phyloP scores from a whole-genome alignment of 2,888 invertebrate genomes.

The Schrankia costaestrigalis region DNA sequence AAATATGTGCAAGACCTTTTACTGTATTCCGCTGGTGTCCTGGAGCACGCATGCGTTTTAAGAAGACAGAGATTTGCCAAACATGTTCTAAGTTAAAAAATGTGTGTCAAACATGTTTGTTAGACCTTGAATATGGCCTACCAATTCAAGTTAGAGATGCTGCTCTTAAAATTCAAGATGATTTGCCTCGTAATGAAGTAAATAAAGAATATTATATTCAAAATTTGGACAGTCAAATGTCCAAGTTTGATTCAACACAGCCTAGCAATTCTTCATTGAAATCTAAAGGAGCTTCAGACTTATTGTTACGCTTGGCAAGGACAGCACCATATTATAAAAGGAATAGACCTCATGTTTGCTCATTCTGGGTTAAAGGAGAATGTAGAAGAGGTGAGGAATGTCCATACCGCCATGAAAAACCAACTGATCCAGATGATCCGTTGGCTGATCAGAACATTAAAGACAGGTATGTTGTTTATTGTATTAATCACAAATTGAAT shows the following conservation, averaged over 20 bases:
- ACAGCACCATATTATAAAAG: slow-evolving; percentile 97
- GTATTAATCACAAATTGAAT: no score
- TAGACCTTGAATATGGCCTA: slow-evolving; percentile 95
- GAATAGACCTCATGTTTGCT: slow-evolving; percentile 97
- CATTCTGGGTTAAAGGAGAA: slow-evolving; percentile 99
- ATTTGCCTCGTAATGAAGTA: slow-evolving; percentile 95
- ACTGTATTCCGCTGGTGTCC: slow-evolving; percentile 99
- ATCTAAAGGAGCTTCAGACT: slow-evolving; percentile 89
- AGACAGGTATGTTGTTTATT: slow-evolving; percentile 80
- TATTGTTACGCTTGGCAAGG: slow-evolving; percentile 92
- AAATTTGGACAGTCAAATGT: slow-evolving; percentile 89
- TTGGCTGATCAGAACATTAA: slow-evolving; percentile 97
- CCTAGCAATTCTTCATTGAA: slow-evolving; percentile 84
- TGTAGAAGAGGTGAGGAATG: slow-evolving; percentile 98
- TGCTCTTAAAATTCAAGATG: slow-evolving; percentile 93
- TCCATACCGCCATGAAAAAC: slow-evolving; percentile 97
- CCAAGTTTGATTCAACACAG: slow-evolving; percentile 72
- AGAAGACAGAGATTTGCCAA: slow-evolving; percentile 98
- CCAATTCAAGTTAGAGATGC: slow-evolving; percentile 95
- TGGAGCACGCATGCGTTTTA: slow-evolving; percentile 96
- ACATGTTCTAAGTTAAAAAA: slow-evolving; percentile 97
- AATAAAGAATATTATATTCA: slow-evolving; percentile 97
- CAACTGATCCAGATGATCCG: slow-evolving; percentile 98
- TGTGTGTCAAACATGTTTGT: slow-evolving; percentile 96
- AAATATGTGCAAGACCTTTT: slow-evolving; percentile 96